Conservation (phyloP, 2,113 vertebrate genomes). For the Caranx ignobilis region DNA sequence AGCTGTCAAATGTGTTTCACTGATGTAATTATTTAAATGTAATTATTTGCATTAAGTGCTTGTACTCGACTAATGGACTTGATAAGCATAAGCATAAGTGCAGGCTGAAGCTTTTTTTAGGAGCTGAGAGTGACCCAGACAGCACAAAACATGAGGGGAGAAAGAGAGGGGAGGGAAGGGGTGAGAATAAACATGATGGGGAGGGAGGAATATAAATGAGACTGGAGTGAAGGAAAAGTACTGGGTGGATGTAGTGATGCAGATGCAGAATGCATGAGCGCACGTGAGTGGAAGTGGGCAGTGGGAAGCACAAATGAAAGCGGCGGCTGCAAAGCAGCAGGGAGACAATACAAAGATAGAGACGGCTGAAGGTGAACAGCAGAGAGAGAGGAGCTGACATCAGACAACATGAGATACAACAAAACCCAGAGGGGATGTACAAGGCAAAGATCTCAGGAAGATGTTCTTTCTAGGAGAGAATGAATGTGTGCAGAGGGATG, state of each 20-base stretch:
- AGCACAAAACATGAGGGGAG: conserved; percentile 56
- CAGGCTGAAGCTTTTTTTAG: conserved; percentile 69
- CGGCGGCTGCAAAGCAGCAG: conserved; percentile 41
- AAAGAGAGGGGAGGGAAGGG: conserved; percentile 35
- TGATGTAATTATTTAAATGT: not conserved
- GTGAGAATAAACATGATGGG: conserved; percentile 22
- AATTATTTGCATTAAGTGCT: conserved; percentile 34
- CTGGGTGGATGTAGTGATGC: conserved; percentile 74
- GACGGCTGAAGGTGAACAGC: conserved; percentile 73
- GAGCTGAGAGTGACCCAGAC: conserved; percentile 76
- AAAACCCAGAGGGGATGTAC: not conserved
- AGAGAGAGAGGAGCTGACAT: conserved; percentile 58
- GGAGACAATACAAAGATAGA: conserved; percentile 49
- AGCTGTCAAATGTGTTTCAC: conserved; percentile 2
- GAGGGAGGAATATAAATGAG: conserved; percentile 79
- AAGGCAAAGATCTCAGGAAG: conserved; percentile 10
- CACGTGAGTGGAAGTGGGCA: conserved; percentile 62
- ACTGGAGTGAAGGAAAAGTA: conserved; percentile 82
- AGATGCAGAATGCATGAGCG: conserved; percentile 73
- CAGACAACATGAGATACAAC: conserved; percentile 30
- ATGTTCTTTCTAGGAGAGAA: not conserved
- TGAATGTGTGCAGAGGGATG: not conserved
- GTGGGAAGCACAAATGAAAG: conserved; percentile 33
- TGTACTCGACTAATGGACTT: conserved; percentile 30
- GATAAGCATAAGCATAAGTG: conserved; percentile 40